phyloP scores from a whole-genome alignment of 2,797 vertebrate genomes.

The Discoglossus pictus region DNA sequence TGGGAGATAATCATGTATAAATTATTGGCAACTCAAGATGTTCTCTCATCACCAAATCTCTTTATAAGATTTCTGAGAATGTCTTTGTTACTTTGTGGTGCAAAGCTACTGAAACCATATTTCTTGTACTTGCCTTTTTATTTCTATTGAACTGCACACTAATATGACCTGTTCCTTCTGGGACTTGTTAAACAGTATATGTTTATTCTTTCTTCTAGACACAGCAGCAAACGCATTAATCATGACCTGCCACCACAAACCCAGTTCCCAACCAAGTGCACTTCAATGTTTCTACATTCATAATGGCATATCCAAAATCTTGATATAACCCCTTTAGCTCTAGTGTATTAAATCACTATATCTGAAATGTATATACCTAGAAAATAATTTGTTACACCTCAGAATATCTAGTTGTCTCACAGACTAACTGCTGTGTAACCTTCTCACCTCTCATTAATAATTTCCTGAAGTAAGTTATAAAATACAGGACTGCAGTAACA shows the following conservation, averaged over 20 bases:
- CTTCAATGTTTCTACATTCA: conserved; percentile 14
- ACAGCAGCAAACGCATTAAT: conserved; percentile 41
- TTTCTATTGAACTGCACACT: background rate
- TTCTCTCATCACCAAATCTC: too few species aligned
- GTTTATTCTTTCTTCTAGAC: conserved; percentile 37
- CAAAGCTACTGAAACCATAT: too few species aligned
- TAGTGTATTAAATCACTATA: background rate
- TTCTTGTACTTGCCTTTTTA: background rate
- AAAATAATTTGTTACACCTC: background rate
- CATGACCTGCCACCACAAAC: conserved; percentile 43
- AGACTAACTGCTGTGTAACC: conserved; percentile 48
- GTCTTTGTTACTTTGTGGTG: too few species aligned
- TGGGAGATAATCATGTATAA: too few species aligned
- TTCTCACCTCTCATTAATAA: conserved; percentile 55
- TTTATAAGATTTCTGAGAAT: too few species aligned
- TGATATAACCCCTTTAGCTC: background rate
- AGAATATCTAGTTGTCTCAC: background rate
- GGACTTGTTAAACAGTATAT: conserved; percentile 42
- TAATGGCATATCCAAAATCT: conserved; percentile 29
- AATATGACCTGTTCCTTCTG: conserved; percentile 26
- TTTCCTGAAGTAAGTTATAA: conserved; percentile 56
- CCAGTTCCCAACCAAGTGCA: conserved; percentile 22
- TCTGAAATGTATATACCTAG: too few species aligned
- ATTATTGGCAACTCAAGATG: too few species aligned
- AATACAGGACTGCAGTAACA: conserved; percentile 30